Evolutionary conservation across 2,888 invertebrate species (phyloP), one percentile per base, ranked within the genome.

Genomic region (Xylophagus ater): DNA sequence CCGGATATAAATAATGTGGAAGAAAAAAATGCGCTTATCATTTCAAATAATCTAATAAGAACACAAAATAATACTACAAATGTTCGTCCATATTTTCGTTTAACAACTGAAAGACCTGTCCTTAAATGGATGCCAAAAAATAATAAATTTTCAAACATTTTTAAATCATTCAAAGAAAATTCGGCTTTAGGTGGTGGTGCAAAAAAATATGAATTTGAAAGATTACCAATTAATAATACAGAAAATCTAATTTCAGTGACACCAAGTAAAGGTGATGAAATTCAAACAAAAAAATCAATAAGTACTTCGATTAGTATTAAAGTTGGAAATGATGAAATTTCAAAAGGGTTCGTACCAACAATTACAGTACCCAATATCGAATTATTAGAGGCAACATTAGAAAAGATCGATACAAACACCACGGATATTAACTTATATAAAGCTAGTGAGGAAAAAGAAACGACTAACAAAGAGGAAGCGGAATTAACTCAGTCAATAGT

Each of bases 301-400:
- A 66, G 66, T 43, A 71, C 70, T 33, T 71, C 71, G 2, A 67
- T 71, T 4, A 73, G 69, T 53, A 63, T 68, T 36, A 63, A 70
- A 52, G 62, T 72, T 7, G 70, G 70, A 32, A 67, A 64, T 28
- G 53, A 55, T 31, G 51, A 59, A n/a, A n/a, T n/a, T n/a, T n/a
- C n/a, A n/a, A n/a, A n/a, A n/a, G n/a, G n/a, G n/a, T n/a, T n/a
- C 56, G 4, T 21, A 10, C 41, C 42, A 14, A 43, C 40, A 15
- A 28, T 43, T 13, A 39, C 38, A n/a, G 13, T 43, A 12, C 45
- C 44, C 6, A 41, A 45, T 37, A 37, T 49, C 14, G 49, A 50
- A 30, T 15, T 49, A 10, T 32, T 44, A 24, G 28, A 45, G 24
- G 50, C 47, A 1, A 21, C 44, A 20, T 39, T 50, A 28, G 39